Conservation (phyloP, 2,113 vertebrate genomes). For the Donacobius atricapilla region DNA sequence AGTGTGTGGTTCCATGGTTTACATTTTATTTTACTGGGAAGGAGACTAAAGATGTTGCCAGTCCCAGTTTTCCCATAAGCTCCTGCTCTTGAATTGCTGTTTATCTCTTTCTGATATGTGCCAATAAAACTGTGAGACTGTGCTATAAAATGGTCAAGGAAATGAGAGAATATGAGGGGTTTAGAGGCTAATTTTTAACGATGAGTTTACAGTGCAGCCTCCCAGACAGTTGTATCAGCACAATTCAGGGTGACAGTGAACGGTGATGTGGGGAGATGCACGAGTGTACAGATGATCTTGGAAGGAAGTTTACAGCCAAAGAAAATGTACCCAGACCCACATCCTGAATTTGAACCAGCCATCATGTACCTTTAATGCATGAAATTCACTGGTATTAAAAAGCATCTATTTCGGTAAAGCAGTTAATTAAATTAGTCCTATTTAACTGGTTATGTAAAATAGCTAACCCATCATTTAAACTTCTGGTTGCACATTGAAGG, state of each 20-base stretch:
- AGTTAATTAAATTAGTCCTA: not conserved
- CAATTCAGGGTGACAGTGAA: not conserved
- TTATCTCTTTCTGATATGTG: not conserved
- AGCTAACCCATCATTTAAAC: not conserved
- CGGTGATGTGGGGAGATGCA: accelerated
- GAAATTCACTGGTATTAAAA: not conserved
- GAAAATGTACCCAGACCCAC: not conserved
- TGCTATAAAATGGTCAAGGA: not conserved
- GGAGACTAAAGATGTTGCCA: not conserved
- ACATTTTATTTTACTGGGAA: not conserved
- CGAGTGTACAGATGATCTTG: accelerated
- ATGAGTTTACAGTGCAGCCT: not conserved
- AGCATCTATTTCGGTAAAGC: not conserved
- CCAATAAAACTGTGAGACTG: not conserved
- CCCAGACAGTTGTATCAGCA: not conserved
- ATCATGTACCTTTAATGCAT: not conserved
- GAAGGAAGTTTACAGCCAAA: not conserved
- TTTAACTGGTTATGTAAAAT: conserved; percentile 10
- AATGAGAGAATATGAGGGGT: conserved; percentile 26
- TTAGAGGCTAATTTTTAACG: conserved; percentile 2
- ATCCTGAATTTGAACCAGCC: not conserved
- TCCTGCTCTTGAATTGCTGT: not conserved
- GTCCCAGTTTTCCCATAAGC: not conserved
- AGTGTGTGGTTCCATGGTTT: not conserved
- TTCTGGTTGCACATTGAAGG: not conserved